Base-by-base conservation (phyloP, 1,140 invertebrate species). In the Scaptodrosophila lebanonensis region DNA sequence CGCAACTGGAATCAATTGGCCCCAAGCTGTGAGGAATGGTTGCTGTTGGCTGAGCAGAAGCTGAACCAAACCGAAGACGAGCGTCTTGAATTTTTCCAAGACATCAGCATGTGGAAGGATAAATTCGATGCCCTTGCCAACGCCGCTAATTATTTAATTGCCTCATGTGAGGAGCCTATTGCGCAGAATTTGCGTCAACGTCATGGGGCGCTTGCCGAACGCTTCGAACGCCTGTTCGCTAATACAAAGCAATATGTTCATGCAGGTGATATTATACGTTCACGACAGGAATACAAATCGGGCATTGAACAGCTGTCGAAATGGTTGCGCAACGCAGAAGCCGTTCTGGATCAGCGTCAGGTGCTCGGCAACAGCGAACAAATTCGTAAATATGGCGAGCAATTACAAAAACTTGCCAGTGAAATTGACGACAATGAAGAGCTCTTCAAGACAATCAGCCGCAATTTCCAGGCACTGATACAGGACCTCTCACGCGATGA, bases 401-500 rank as follows among this genome's bases (percentile, higher is more conserved):
- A 94, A 64, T 85, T 98, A n/a, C 90, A 95, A 85, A 89, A 90
- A 68, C 88, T 96, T 25, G 93, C 94, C 82, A 89, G 88, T 15
- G 93, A 97, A 88, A 91, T 97, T 1, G 94, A 96, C 82, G 91
- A 92, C 35, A 93, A 96, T 58, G 96, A 98, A 85, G 93, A 95
- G 54, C 85, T 97, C 0, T 98, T 97, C 85, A 97, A 97, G 86
- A 92, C 90, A 38, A 92, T 95, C 25, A 95, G 94, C 68, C 95
- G 95, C 84, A 95, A 94, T 39, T 97, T 97, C 86, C 97, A 98
- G 87, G 91, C 90, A 3, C 89, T 98, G 1, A 95, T 98, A 11
- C 94, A 94, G 66, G 95, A 98, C 84, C 88, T 97, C n/a, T 93
- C 93, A 0, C 90, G 95, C 13, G 95, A 97, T 27, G 95, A 97